Evolutionary conservation across 2,797 vertebrate species (phyloP).

Genomic region (Leuciscus waleckii): DNA sequence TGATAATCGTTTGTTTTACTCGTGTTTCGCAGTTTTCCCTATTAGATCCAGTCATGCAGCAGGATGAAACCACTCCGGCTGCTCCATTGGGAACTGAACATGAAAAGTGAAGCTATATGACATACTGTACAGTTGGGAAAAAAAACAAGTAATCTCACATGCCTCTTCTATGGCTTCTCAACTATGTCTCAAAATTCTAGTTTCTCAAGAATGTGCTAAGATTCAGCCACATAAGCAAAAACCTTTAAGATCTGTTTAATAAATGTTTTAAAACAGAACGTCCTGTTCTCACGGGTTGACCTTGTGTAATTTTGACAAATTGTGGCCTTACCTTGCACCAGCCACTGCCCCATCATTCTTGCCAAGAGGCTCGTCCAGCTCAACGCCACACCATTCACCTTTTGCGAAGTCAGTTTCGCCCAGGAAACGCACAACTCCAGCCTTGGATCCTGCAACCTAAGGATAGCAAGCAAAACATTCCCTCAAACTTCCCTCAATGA

Average conservation of each 20-base stretch:
- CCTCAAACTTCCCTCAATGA: not conserved
- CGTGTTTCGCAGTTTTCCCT: too few relatives aligned
- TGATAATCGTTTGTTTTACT: too few relatives aligned
- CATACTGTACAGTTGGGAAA: too few relatives aligned
- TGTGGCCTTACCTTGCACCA: slow-evolving; percentile 85
- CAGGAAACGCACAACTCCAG: slow-evolving; percentile 94
- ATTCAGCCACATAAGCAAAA: not conserved
- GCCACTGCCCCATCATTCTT: slow-evolving; percentile 98
- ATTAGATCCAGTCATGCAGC: too few relatives aligned
- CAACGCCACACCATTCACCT: slow-evolving; percentile 98
- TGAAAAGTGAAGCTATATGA: not conserved
- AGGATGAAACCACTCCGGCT: too few relatives aligned
- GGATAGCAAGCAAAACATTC: not conserved
- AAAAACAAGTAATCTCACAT: not conserved
- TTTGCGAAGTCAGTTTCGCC: slow-evolving; percentile 98
- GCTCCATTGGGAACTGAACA: not conserved
- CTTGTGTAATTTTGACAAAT: not conserved
- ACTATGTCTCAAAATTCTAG: not conserved
- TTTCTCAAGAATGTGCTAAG: not conserved
- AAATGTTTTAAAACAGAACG: not conserved
- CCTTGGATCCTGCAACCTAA: slow-evolving; percentile 97
- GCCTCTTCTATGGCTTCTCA: not conserved
- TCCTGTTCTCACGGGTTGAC: not conserved
- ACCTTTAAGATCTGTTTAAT: not conserved
- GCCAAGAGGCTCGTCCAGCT: slow-evolving; percentile 95